Conservation (phyloP, 2,888 invertebrate genomes). For the Mylabris sibirica region DNA sequence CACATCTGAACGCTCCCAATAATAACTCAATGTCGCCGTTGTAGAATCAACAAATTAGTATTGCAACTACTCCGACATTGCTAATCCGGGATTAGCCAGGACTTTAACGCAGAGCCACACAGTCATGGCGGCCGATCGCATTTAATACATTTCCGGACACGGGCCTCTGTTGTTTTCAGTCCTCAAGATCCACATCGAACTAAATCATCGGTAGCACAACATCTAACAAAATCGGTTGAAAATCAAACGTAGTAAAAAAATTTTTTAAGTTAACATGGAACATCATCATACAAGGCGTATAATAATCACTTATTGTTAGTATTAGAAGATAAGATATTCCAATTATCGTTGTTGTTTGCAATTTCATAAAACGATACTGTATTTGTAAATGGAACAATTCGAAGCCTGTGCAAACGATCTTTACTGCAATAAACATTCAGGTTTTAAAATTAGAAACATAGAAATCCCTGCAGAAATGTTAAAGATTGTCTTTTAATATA, state of each 20-base stretch:
- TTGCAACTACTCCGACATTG: conserved; percentile 61
- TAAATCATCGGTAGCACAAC: conserved; percentile 1
- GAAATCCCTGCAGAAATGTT: not conserved
- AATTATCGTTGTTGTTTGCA: not conserved
- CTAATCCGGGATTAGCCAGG: conserved; percentile 61
- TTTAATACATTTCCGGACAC: conserved; percentile 33
- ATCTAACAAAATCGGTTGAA: not conserved
- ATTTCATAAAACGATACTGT: not conserved
- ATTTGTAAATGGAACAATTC: not conserved
- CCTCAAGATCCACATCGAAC: not conserved
- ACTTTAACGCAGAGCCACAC: conserved; percentile 58
- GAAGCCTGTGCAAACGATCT: not conserved
- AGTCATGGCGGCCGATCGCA: conserved; percentile 53
- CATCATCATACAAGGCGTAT: not conserved
- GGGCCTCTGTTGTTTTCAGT: conserved; percentile 19
- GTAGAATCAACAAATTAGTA: conserved; percentile 63
- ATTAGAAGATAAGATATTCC: not conserved
- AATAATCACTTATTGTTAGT: not conserved
- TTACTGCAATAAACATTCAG: not conserved
- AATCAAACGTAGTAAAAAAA: not conserved
- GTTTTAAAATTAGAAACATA: not conserved
- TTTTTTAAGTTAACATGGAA: no score
- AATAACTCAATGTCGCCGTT: conserved; percentile 62
- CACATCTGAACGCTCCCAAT: conserved; percentile 51
- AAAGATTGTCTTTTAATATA: not conserved